Base-by-base conservation (phyloP, 2,888 invertebrate species). In the Hybos culiciformis region DNA sequence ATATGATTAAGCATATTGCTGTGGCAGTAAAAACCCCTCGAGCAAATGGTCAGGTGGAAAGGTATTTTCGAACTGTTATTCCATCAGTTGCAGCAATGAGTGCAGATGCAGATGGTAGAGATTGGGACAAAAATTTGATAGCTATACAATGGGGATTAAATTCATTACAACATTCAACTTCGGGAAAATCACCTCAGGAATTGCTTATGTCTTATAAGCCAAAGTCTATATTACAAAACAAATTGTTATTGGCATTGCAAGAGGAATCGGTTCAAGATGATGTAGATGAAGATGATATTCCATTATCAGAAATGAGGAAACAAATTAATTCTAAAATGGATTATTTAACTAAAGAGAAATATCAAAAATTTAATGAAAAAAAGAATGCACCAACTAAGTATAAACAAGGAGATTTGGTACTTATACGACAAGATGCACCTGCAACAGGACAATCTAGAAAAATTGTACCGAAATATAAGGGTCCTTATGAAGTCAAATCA, bases 1-100 rank as follows among this genome's bases (percentile, higher is more conserved):
- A 50, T 29, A 43, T 45, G 2, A 52, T 57, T 5, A 36, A 48
- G 23, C 56, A 56, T 37, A 38, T 55, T 1, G 48, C 52, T 44
- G 48, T 47, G 15, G 52, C 53, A 2, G 47, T 52, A n/a, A 47
- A 48, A 12, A 50, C 50, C 6, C 53, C 52, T 2, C 41, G 45
- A 19, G 49, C 49, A 5, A 54, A 54, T 32, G 51, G 54, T 0
- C 51, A 53, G 23, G 47, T 46, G 1, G 52, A 54, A 36, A 37
- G 52, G 11, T 40, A 37, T 38, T 46, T 43, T 37, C 39, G 46
- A 18, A 48, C 44, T 5, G 21, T 52, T 3, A 14, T 23, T 6
- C 18, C 43, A 8, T 44, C 45, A 5, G 23, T 47, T 14, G 14
- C 43, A 2, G 42, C 39, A 18, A 42, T 47, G 45, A 32, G 43